phyloP scores from a whole-genome alignment of 2,888 invertebrate species.

The Heterodera filipjevi region DNA sequence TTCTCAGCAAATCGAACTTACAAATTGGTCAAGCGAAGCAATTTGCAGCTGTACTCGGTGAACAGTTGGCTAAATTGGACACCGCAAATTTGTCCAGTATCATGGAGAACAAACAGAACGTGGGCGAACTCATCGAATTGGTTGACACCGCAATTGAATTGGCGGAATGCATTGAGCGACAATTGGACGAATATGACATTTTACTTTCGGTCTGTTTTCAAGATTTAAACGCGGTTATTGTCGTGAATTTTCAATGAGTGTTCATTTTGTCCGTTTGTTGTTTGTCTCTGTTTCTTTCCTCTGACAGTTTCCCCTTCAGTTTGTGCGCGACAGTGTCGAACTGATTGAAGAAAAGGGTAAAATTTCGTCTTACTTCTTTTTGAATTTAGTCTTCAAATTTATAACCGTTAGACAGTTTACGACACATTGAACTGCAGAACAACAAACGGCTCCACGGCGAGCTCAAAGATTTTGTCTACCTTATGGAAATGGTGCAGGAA shows the following conservation, averaged over 20 bases:
- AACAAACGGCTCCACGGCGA: conserved; percentile 74
- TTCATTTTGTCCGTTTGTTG: too few species aligned
- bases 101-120: conserved; percentile 82
- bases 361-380: neutral
- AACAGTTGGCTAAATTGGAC: conserved; percentile 52
- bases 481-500: conserved; percentile 53
- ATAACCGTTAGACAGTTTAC: conserved; percentile 73
- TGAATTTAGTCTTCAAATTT: conserved; percentile 66
- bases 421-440: conserved; percentile 83
- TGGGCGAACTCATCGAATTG: conserved; percentile 73
- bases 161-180: conserved; percentile 31
- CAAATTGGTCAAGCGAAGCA: conserved; percentile 83
- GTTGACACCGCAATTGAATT: conserved; percentile 33
- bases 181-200: conserved; percentile 36
- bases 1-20: conserved; percentile 83
- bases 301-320: conserved; percentile 7
- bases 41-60: conserved; percentile 73
- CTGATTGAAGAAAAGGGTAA: conserved; percentile 36
- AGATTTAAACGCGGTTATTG: too few species aligned
- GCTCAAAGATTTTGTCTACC: conserved; percentile 47
- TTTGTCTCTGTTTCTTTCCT: neutral
- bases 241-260: too few species aligned
- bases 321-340: conserved; percentile 36
- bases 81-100: conserved; percentile 88
- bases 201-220: conserved; percentile 28